Conservation (phyloP, 2,113 vertebrate genomes). For the Tetrax tetrax region DNA sequence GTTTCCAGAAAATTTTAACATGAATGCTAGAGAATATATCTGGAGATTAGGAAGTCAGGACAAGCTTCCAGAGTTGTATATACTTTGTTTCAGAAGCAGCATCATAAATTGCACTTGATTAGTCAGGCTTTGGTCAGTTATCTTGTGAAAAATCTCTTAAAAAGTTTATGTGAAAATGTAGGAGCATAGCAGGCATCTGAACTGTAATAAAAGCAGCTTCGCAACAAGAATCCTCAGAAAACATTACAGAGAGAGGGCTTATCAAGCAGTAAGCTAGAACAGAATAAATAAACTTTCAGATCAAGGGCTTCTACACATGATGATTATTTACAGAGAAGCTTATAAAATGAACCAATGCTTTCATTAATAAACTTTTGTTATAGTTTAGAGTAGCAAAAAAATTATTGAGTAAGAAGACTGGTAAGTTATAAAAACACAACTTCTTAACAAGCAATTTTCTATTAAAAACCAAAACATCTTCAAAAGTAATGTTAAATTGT, state of each 20-base stretch:
- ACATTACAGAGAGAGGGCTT: neutral
- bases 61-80: neutral
- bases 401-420: neutral
- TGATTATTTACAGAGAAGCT: neutral
- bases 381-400: neutral
- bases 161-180: neutral
- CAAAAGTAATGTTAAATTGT: neutral
- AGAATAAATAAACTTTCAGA: neutral
- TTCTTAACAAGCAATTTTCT: neutral
- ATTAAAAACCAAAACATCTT: neutral
- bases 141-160: neutral
- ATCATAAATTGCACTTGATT: neutral
- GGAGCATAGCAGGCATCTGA: neutral
- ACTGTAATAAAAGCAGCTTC: neutral
- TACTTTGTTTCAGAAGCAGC: neutral
- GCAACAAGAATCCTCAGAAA: neutral
- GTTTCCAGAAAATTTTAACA: neutral
- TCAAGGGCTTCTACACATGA: neutral
- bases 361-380: neutral
- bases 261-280: neutral
- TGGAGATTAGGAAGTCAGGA: neutral
- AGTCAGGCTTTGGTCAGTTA: neutral
- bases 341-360: neutral
- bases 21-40: neutral
- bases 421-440: neutral